Percentiles rank a stretch among this genome's conserved stretches.
Conservation (phyloP, 2,888 invertebrate genomes). For the Latrodectus hesperus region DNA sequence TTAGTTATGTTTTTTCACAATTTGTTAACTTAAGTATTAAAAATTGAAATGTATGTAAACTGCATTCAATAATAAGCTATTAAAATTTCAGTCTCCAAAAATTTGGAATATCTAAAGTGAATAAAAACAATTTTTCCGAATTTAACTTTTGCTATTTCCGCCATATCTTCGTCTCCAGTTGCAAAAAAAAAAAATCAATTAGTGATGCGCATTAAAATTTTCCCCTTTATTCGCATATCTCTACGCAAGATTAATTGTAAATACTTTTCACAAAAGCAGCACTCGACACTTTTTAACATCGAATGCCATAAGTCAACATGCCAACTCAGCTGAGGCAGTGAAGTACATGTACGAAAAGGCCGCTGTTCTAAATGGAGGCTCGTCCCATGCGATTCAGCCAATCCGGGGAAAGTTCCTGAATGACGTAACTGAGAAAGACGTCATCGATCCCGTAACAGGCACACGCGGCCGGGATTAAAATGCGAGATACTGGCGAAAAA, state of each 20-base stretch:
- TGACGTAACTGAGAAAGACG: slow-evolving; percentile 33
- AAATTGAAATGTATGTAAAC: too few relatives aligned
- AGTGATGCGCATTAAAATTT: neutral
- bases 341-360: slow-evolving; percentile 6
- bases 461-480: neutral
- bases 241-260: neutral
- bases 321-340: neutral
- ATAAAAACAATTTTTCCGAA: too few relatives aligned
- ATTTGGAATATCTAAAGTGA: too few relatives aligned
- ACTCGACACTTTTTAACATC: neutral
- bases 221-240: neutral
- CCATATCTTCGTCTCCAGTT: neutral
- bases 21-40: too few relatives aligned
- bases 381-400: neutral
- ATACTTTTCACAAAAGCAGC: neutral
- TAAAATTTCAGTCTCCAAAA: too few relatives aligned
- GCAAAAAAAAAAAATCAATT: neutral
- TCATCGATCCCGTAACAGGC: slow-evolving; percentile 40
- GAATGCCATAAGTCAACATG: neutral
- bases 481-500: neutral
- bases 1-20: too few relatives aligned
- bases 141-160: neutral
- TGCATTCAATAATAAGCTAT: too few relatives aligned
- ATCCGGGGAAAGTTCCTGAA: neutral
- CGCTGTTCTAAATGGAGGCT: slow-evolving; percentile 22